Evolutionary conservation across 2,113 vertebrate genomes (phyloP), one percentile per base, ranked within the genome.

Genomic region (Thinocorus orbignyianus): DNA sequence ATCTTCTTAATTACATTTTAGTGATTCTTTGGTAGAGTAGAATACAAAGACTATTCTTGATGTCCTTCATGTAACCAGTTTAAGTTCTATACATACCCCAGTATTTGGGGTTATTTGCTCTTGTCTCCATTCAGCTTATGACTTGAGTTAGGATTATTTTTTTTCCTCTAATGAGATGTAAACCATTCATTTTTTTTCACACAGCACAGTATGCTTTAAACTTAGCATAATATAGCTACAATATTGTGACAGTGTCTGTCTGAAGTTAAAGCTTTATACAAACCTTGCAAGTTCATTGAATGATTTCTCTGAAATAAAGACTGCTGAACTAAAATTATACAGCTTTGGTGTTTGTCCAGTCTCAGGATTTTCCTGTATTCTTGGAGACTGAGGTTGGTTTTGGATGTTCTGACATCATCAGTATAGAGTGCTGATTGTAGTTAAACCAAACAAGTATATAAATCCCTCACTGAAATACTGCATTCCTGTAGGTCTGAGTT

Each of bases 231-330:
- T 78, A 88, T 77, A 90, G 86, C 69, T 93, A 92, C 55, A 96
- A 92, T 96, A 93, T 95, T 95, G 71, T 96, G 92, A 95, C 86
- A 93, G 90, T 62, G 77, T 18, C 80, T 96, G 93, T 88, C 95
- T 93, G 39, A 92, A 92, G 54, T 93, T 83, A 83, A 91, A 83
- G 72, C 90, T 95, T 78, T 90, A 55, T 37, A 55, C 88, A 86
- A 93, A 24, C 55, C 51, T 82, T 5, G 6, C 51, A 65, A 88
- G 39, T 88, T 95, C 60, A 78, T 81, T 51, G 46, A 94, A 26
- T 78, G 30, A 74, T 77, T 93, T 87, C 54, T 86, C 35, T 80
- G 64, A 93, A 88, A 64, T 52, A 76, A 80, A 81, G 58, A 51
- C 26, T 51, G 51, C 17, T 52, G 48, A 78, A 90, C 18, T 71